These are phyloP conservation scores for Enteromius afrohamiltoni DNA, from an alignment of 2,797 vertebrate genomes.

Conservation along the genomic window DNA sequence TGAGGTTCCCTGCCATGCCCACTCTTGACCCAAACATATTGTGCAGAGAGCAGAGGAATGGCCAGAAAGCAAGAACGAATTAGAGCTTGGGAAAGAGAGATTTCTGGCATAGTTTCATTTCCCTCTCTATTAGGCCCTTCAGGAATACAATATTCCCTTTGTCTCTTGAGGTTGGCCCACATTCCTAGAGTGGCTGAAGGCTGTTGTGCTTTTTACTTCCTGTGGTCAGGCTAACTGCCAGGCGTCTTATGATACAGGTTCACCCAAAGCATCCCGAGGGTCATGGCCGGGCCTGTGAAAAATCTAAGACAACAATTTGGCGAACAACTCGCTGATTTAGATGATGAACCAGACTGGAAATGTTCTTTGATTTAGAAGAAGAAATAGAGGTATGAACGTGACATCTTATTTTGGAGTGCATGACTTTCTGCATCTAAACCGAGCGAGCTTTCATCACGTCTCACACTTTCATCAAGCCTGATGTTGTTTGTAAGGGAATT, in stretches of 20 bases:
- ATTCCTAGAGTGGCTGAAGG: conserved; percentile 39
- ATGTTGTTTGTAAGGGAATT: conserved; percentile 49
- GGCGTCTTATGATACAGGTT: conserved; percentile 58
- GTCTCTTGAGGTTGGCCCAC: conserved; percentile 55
- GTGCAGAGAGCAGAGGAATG: conserved; percentile 43
- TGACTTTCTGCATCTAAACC: conserved; percentile 16
- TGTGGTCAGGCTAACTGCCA: conserved; percentile 57
- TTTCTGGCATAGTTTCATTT: conserved; percentile 38
- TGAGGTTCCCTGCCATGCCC: conserved; percentile 46
- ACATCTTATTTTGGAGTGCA: conserved; percentile 14
- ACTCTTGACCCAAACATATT: conserved; percentile 52
- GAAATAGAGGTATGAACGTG: background rate
- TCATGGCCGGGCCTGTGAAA: conserved; percentile 24
- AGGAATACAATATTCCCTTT: conserved; percentile 56
- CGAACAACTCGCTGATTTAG: conserved; percentile 1
- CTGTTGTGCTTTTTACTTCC: conserved; percentile 48
- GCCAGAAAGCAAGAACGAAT: conserved; percentile 61
- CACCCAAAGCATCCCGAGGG: conserved; percentile 25
- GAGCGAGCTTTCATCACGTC: conserved; percentile 36
- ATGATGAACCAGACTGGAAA: background rate
- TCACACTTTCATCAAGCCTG: conserved; percentile 47
- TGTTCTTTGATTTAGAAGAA: background rate
- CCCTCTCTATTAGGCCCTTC: conserved; percentile 45
- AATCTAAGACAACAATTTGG: background rate
- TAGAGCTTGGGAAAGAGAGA: conserved; percentile 42